A percentile compares a stretch with the other conserved stretches of the same genome.
Evolutionary conservation across 2,797 vertebrate genomes (phyloP).

Genomic region (Merluccius polli): DNA sequence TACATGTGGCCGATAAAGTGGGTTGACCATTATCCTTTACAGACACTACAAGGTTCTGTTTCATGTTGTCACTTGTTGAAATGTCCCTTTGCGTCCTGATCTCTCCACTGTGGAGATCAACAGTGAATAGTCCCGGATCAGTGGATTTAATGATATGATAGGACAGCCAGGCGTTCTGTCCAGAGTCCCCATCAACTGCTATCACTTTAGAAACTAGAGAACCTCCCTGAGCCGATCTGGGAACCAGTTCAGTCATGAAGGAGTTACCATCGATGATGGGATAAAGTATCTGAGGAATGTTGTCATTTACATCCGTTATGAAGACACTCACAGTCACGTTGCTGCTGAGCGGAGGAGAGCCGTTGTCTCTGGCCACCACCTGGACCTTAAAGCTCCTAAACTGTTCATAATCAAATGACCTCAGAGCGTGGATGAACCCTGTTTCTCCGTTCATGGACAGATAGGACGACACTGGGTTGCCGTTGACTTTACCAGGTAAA

Average conservation of each 20-base stretch:
- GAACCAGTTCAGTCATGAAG: constrained; percentile 11
- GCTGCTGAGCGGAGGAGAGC: constrained; percentile 2
- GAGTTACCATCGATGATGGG: not conserved
- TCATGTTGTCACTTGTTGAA: constrained; percentile 39
- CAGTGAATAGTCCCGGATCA: constrained; percentile 29
- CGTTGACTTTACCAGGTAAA: constrained; percentile 29
- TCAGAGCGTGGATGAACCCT: not conserved
- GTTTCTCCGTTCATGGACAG: not conserved
- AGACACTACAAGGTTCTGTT: constrained; percentile 61
- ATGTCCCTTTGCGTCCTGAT: constrained; percentile 41
- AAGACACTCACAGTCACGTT: constrained; percentile 7
- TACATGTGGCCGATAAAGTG: constrained; percentile 70
- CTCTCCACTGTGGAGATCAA: constrained; percentile 51
- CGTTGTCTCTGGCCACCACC: not conserved
- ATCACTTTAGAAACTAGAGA: constrained; percentile 71
- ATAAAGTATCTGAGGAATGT: constrained; percentile 6
- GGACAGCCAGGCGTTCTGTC: constrained; percentile 44
- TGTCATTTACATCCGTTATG: constrained; percentile 5
- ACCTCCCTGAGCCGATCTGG: constrained; percentile 46
- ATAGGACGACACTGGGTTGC: constrained; percentile 47
- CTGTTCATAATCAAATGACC: constrained; percentile 5
- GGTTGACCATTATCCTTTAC: constrained; percentile 70
- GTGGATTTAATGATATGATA: constrained; percentile 38
- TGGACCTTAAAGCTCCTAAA: not conserved
- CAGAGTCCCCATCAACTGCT: constrained; percentile 65